Conservation (phyloP, 2,797 vertebrate genomes). For the Labroides dimidiatus region DNA sequence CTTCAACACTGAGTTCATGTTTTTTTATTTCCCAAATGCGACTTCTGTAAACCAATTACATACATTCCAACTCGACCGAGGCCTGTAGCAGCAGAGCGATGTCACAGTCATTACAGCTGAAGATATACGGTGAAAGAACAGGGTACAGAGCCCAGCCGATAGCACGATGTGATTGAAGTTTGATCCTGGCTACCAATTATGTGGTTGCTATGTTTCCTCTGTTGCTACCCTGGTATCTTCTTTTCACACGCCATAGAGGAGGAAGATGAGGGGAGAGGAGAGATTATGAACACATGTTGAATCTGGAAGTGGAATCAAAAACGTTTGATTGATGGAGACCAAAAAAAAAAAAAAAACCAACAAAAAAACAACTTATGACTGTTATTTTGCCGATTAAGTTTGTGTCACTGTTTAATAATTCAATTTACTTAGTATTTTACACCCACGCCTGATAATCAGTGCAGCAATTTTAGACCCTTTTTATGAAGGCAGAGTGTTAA, state of each 20-base stretch:
- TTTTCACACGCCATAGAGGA: slow-evolving; percentile 59
- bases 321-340: background rate
- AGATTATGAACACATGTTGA: slow-evolving; percentile 46
- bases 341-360: too few relatives aligned
- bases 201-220: slow-evolving; percentile 76
- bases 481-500: too few relatives aligned
- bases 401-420: too few relatives aligned
- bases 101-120: slow-evolving; percentile 58
- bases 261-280: slow-evolving; percentile 29
- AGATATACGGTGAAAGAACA: slow-evolving; percentile 64
- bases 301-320: slow-evolving; percentile 25
- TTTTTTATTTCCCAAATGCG: slow-evolving; percentile 23
- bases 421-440: too few relatives aligned
- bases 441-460: too few relatives aligned
- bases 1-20: too few relatives aligned
- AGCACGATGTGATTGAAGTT: slow-evolving; percentile 67
- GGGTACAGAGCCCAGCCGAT: slow-evolving; percentile 44
- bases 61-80: slow-evolving; percentile 57
- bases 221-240: slow-evolving; percentile 66
- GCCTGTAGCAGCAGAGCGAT: slow-evolving; percentile 58
- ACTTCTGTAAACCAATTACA: slow-evolving; percentile 62
- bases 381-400: too few relatives aligned
- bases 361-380: too few relatives aligned
- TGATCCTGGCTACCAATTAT: slow-evolving; percentile 72
- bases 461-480: too few relatives aligned